Percentiles rank a stretch among this genome's conserved stretches.
phyloP scores from a whole-genome alignment of 92 coral and sea anemone species.

The Porites lobata region DNA sequence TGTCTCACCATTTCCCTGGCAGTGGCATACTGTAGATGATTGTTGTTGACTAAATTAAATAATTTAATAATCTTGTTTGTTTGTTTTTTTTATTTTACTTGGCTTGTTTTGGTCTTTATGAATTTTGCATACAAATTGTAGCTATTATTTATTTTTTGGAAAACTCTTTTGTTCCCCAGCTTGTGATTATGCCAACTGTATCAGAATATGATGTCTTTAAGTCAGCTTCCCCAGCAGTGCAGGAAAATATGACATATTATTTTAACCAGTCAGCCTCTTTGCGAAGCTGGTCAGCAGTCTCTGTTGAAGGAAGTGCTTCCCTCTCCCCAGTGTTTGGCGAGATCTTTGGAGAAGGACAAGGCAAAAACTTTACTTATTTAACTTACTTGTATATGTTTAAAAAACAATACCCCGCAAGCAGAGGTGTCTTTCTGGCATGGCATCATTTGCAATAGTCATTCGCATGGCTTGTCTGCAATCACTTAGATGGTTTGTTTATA shows the following conservation, averaged over 20 bases:
- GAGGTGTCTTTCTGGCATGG: too few species aligned
- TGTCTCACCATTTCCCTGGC: too few species aligned
- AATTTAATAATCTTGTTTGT: too few species aligned
- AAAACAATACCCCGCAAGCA: neutral
- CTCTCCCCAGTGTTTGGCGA: constrained; percentile 82
- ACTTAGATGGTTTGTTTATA: too few species aligned
- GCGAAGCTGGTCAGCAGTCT: constrained; percentile 78
- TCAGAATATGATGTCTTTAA: constrained; percentile 57
- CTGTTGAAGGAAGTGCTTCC: constrained; percentile 57
- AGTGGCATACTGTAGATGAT: too few species aligned
- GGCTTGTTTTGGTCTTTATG: too few species aligned
- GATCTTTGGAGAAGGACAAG: constrained; percentile 86
- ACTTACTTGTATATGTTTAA: neutral
- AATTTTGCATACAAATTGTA: too few species aligned
- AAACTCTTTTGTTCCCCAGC: constrained; percentile 38
- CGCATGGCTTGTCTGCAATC: too few species aligned
- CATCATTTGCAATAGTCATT: too few species aligned
- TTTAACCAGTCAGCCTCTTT: constrained; percentile 56
- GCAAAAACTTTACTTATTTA: constrained; percentile 36
- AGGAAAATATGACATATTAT: constrained; percentile 72
- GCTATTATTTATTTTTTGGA: too few species aligned
- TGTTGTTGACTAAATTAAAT: too few species aligned
- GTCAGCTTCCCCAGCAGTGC: constrained; percentile 63
- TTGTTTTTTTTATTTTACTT: too few species aligned
- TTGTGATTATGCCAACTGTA: constrained; percentile 81